phyloP scores from a whole-genome alignment of 2,113 vertebrate genomes.

The Cottus gobio region DNA sequence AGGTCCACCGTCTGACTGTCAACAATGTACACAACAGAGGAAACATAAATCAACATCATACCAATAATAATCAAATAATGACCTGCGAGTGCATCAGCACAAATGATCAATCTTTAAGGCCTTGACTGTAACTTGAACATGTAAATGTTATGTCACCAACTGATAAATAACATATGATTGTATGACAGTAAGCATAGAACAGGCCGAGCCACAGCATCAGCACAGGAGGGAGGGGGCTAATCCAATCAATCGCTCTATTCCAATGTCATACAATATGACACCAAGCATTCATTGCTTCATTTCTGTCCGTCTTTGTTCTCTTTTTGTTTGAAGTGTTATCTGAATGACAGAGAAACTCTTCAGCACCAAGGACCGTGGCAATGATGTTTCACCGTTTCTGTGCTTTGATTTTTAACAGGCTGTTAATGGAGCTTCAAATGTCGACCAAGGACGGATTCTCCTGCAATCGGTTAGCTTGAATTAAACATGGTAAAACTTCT shows the following conservation, averaged over 20 bases:
- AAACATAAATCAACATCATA: conserved; percentile 1
- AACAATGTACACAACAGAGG: neutral
- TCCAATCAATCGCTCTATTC: no score
- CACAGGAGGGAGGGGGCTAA: neutral
- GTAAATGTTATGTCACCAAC: neutral
- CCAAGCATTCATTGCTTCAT: neutral
- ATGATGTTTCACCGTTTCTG: no score
- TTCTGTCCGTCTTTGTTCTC: neutral
- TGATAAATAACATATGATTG: neutral
- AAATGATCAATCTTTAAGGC: neutral
- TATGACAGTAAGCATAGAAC: neutral
- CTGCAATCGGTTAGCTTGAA: no score
- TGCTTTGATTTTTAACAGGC: no score
- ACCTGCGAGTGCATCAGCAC: neutral
- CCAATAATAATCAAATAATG: neutral
- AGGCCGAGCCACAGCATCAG: neutral
- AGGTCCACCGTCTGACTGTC: conserved; percentile 97
- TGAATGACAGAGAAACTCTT: no score
- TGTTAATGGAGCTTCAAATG: no score
- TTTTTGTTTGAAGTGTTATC: no score
- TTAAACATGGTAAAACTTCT: no score
- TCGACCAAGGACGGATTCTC: no score
- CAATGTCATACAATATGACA: no score
- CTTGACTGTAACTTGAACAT: neutral
- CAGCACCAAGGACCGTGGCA: no score